Percentiles rank a stretch among this genome's conserved stretches.
These are phyloP conservation scores for Mycteria americana DNA, from an alignment of 2,797 vertebrate species.

Conservation along the genomic window DNA sequence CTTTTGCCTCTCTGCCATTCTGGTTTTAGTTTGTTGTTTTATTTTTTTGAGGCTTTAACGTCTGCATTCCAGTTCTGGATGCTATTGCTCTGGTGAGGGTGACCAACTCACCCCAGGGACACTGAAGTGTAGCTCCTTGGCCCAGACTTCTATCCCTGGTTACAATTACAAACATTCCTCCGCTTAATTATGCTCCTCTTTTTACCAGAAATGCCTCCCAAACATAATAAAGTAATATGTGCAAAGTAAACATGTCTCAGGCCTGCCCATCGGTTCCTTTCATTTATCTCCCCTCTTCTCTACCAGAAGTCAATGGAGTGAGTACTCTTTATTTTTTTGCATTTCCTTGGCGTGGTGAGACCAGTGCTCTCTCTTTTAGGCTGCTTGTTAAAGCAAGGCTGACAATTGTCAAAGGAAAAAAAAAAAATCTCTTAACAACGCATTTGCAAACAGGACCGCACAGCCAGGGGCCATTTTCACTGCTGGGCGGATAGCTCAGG, in stretches of 20 bases:
- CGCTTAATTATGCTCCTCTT: not conserved
- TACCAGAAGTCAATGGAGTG: not conserved
- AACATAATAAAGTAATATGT: not conserved
- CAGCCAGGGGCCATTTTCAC: not conserved
- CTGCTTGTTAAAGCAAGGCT: not conserved
- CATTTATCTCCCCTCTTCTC: not conserved
- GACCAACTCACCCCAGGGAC: not conserved
- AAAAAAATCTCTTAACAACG: not conserved
- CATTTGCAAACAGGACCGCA: not conserved
- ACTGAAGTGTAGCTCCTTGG: not conserved
- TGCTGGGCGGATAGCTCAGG: not conserved
- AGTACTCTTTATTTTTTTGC: not conserved
- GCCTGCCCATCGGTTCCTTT: not conserved
- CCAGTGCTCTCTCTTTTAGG: not conserved
- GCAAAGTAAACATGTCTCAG: not conserved
- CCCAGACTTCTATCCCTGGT: not conserved
- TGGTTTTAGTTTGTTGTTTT: not conserved
- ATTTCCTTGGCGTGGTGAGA: not conserved
- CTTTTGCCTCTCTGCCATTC: not conserved
- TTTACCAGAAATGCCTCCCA: not conserved
- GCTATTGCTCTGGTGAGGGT: not conserved
- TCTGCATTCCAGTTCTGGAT: not conserved
- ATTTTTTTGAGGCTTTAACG: not conserved
- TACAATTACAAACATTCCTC: not conserved
- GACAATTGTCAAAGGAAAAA: not conserved